Evolutionary conservation across 2,113 vertebrate species (phyloP), one percentile per base, ranked within the genome.

Genomic region (Dipodomys spectabilis): DNA sequence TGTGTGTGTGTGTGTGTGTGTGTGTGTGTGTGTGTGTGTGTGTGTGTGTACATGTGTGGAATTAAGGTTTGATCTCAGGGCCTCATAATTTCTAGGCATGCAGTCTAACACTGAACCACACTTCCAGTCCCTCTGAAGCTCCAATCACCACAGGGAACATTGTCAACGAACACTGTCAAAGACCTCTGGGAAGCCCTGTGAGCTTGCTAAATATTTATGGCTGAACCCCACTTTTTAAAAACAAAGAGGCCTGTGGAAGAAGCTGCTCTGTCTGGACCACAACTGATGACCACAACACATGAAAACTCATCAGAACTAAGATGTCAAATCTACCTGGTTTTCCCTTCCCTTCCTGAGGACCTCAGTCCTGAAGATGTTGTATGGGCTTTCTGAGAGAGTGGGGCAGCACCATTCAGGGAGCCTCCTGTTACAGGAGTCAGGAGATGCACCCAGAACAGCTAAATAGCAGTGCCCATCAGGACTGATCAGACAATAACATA

Each of bases 391-490:
- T 15, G 64, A 7, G 78, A 1, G 28, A 27, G 12, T 6, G 69
- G 57, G 2, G 60, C 20, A 9, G 62, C 39, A 13, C n/a, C 27
- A 3, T 35, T 49, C 39, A 39, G 30, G 57, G 23, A 28, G 2
- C 5, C 16, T 16, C 35, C 35, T 67, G 30, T 35, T 39, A 9
- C 30, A 45, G 6, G 4, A 57, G 27, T 57, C 64, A 6, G 22
- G 30, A 8, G 28, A 80, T 13, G 7, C 10, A 6, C 53, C 53
- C n/a, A 44, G 16, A 27, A 57, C 8, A 27, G 73, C 22, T 27
- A 18, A 23, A 80, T 32, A 28, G 6, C 0, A 5, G 62, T 7
- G n/a, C n/a, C 28, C 2, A 1, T 6, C 28, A 20, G 8, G 7
- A 11, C 60, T 57, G 62, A 35, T 57, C 62, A 39, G 11, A 35